Evolutionary conservation across 2,113 vertebrate species (phyloP), one percentile per base, ranked within the genome.

Genomic region (Trochalopteron elliotii): DNA sequence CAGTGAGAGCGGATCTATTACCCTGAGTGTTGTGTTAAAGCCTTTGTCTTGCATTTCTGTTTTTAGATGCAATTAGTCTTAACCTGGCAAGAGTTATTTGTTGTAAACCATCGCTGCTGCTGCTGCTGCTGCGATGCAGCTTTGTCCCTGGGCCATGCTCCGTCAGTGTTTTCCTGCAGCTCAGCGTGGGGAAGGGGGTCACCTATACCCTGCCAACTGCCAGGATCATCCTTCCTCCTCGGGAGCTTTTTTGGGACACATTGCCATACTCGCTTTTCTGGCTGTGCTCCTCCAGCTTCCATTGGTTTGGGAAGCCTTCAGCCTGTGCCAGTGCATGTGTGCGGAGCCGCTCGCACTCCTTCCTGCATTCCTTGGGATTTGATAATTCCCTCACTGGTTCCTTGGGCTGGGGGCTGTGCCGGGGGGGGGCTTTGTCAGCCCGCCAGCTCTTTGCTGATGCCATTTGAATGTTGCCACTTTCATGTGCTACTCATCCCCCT

Each of bases 21-120:
- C 90, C 57, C 83, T 28, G 71, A 80, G 75, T 59, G 71, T 90
- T 93, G 71, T 85, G 70, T 91, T 78, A 97, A 92, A 96, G 16
- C 94, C 86, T 87, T 95, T 95, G 93, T 95, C 95, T 97, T 95
- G 93, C 89, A 92, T 63, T 95, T 97, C 96, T 95, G 95, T 95
- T 97, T 97, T 96, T 96, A 94, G 96, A 94, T 65, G 79, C 94
- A 96, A 95, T 97, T 96, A 95, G 86, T 77, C 88, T 72, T 82
- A 90, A 95, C 95, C 96, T 95, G 96, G 93, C 94, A 94, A n/a
- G 89, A 94, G 35, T 61, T 83, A 71, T 70, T 89, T 88, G 68
- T 81, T 95, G 87, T 92, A 74, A 89, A 83, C 90, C 84, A n/a
- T 50, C 2, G 5, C 87, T 94, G 83, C 72, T 8, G 65, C 83